Evolutionary conservation across 2,797 vertebrate species (phyloP), one percentile per base, ranked within the genome.

Genomic region (Toxotes lorentzi): DNA sequence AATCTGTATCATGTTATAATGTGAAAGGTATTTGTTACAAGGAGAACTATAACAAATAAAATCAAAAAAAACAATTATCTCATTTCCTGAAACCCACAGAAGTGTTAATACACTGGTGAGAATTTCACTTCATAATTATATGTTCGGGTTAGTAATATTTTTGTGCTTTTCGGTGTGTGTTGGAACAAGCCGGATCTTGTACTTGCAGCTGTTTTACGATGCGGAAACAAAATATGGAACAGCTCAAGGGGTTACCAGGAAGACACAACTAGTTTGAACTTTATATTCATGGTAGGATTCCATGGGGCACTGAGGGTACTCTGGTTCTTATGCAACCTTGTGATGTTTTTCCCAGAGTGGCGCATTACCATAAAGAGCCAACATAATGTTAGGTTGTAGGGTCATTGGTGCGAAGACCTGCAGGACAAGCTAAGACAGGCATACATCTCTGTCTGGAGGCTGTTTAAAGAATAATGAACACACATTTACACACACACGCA

Each of bases 321-420:
- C 77, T 21, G 54, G 65, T 76, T 72, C 64, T 50, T 66, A 60
- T 71, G 75, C 69, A 79, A 35, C 48, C 30, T 34, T 63, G 38
- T 72, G 47, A 72, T 80, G 56, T 77, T 79, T 30, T 84, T 81
- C 70, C 71, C 54, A 56, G 32, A 82, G 74, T 47, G 27, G 21
- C 17, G 70, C 54, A 78, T 90, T 89, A 86, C 21, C 60, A 89
- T 83, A 69, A 76, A 76, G 48, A 78, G 70, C 58, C 54, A 68
- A 81, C 45, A 64, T 64, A 17, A 66, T 60, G 78, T 59, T 63
- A 61, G 76, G 50, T 76, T 81, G 59, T 72, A 61, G 79, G 85
- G 85, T 88, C 87, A 83, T 24, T 30, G 45, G 48, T 76, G 74
- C 43, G 32, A 53, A 64, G 63, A 87, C 70, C 85, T 81, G 72